Evolutionary conservation across 30 jellyfish, hydroid and myxozoan species (phyloP), one percentile per base, ranked within the genome.

Genomic region (Morbakka virulenta): DNA sequence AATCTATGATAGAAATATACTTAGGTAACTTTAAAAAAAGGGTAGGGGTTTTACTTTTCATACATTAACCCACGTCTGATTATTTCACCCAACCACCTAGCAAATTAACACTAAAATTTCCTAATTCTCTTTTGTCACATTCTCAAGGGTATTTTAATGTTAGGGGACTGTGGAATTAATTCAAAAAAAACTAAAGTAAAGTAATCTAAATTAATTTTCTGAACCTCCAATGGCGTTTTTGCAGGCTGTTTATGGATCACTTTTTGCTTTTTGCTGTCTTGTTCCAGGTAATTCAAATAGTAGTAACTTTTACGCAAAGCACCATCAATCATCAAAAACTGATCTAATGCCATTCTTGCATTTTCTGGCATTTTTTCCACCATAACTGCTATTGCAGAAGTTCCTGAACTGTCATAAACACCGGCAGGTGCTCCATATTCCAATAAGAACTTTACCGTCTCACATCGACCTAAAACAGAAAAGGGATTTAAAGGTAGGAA

Each of bases 341-440:
- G 97, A 4, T 79, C 95, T 30, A 89, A 65, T 3, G 98, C 96
- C 29, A 77, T 28, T 32, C 86, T 80, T 20, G 96, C 98, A 47
- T 85, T 91, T 49, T 92, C 96, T 0, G 98, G 98, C 98, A 85
- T 92, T 77, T 92, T 92, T 34, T 79, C 95, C 0, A 85, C 67
- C 95, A 92, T 83, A 21, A 82, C 26, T 17, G 94, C 31, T 41
- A 92, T 51, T 6, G 90, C 91, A 2, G 95, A 81, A 23, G 93
- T 85, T 1, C 98, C 98, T 31, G 85, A 61, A 52, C 81, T 94
- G 75, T 92, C 95, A 73, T 65, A 92, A 31, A 92, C 94, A 9
- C 98, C 98, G 17, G 91, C 95, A 1, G 98, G 98, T 0, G 96
- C 98, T 1, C 95, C 98, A 28, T 73, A 72, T 63, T 78, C 89